Evolutionary conservation across 2,888 invertebrate species (phyloP).

Genomic region (Anoncus sp.): DNA sequence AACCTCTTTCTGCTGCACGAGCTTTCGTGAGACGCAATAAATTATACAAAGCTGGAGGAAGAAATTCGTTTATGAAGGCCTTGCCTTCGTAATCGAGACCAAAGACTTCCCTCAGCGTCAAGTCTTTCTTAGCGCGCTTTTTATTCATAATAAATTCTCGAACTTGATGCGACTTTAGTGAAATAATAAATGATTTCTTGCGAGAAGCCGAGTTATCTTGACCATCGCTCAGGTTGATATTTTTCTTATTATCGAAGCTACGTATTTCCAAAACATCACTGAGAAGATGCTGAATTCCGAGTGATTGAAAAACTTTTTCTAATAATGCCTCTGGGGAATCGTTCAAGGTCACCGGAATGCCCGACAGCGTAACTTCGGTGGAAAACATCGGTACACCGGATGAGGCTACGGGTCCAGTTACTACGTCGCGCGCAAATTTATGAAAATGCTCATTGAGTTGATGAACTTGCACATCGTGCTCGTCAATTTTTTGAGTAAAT

Average conservation of each 20-base stretch:
- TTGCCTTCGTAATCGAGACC: not conserved
- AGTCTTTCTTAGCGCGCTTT: not conserved
- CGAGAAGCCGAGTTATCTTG: not conserved
- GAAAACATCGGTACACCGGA: no score
- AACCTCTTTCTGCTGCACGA: not conserved
- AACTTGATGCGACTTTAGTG: not conserved
- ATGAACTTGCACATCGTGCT: no score
- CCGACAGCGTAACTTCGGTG: no score
- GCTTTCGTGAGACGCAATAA: not conserved
- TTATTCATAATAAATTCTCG: not conserved
- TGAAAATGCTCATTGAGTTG: no score
- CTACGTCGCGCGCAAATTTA: no score
- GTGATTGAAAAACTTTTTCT: no score
- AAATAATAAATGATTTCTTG: not conserved
- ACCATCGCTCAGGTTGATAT: not conserved
- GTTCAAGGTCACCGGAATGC: no score
- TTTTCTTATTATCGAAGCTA: not conserved
- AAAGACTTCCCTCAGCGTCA: not conserved
- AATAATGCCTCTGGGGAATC: no score
- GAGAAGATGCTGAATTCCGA: no score
- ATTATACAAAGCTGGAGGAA: not conserved
- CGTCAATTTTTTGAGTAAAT: no score
- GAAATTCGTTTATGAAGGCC: not conserved
- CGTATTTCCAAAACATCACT: no score
- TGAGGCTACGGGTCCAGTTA: no score